phyloP scores from a whole-genome alignment of 2,113 vertebrate genomes.

The Formicarius rufipectus region DNA sequence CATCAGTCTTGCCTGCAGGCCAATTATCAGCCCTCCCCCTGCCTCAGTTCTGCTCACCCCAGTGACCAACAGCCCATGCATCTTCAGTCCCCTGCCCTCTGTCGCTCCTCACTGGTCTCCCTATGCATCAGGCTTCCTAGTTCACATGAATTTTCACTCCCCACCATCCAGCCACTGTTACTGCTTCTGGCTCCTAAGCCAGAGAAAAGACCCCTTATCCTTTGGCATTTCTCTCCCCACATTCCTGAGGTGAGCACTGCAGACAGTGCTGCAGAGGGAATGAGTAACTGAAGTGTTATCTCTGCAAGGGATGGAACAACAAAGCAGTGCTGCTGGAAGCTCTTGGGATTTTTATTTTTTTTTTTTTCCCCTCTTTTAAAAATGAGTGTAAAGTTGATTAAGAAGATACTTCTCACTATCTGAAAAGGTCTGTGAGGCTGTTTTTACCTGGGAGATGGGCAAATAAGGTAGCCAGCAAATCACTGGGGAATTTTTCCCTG shows the following conservation, averaged over 20 bases:
- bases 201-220: not conserved
- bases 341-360: not conserved
- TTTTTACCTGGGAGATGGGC: not conserved
- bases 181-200: not conserved
- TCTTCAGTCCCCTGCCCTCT: not conserved
- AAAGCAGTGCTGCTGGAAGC: not conserved
- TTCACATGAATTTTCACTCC: not conserved
- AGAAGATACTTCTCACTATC: not conserved
- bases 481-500: not conserved
- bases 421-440: not conserved
- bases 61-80: not conserved
- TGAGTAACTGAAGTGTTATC: not conserved
- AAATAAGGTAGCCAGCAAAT: not conserved
- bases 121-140: not conserved
- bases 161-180: not conserved
- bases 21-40: not conserved
- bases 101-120: accelerated
- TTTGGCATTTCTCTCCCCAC: not conserved
- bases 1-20: not conserved
- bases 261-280: not conserved
- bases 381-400: not conserved
- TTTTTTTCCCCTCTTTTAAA: not conserved
- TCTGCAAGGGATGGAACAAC: not conserved
- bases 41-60: not conserved
- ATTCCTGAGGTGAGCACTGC: not conserved